These are phyloP conservation scores for Pseudoips prasinana DNA, from an alignment of 2,888 invertebrate genomes.

Conservation along the genomic window DNA sequence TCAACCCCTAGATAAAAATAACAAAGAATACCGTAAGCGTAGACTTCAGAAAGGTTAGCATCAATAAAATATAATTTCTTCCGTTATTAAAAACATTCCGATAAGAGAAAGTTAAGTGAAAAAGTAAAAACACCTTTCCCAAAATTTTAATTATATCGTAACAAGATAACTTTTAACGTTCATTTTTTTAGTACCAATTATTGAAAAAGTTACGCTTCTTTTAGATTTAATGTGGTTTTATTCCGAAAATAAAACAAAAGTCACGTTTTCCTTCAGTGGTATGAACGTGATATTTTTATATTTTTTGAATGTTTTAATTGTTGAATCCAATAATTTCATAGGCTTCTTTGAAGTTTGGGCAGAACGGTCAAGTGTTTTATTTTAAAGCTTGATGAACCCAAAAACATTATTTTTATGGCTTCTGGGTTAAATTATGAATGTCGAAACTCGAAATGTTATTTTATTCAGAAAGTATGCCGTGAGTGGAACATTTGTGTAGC, in stretches of 20 bases:
- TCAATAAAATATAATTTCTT: conserved; percentile 8
- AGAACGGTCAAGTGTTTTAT: no score
- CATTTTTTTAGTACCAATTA: conserved; percentile 34
- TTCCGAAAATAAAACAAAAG: conserved; percentile 9
- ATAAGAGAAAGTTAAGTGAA: conserved; percentile 15
- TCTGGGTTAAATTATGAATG: no score
- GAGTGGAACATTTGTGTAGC: conserved; percentile 1
- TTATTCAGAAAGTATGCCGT: no score
- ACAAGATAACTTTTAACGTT: conserved; percentile 29
- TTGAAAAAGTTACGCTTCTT: conserved; percentile 20
- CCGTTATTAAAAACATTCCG: conserved; percentile 13
- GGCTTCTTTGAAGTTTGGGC: no score
- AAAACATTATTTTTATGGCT: no score
- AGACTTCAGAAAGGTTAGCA: conserved; percentile 1
- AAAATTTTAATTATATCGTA: conserved; percentile 32
- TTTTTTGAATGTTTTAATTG: no score
- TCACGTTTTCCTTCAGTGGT: conserved; percentile 9
- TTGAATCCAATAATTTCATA: no score
- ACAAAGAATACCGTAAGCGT: no score
- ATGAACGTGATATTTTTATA: no score
- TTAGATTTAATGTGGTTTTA: conserved; percentile 11
- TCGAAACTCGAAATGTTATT: no score
- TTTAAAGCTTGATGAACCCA: no score
- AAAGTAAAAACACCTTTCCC: conserved; percentile 9
- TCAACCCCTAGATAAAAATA: no score